Base-by-base conservation (phyloP, 2,797 vertebrate genomes). In the Tokudaia tokunoshimensis region DNA sequence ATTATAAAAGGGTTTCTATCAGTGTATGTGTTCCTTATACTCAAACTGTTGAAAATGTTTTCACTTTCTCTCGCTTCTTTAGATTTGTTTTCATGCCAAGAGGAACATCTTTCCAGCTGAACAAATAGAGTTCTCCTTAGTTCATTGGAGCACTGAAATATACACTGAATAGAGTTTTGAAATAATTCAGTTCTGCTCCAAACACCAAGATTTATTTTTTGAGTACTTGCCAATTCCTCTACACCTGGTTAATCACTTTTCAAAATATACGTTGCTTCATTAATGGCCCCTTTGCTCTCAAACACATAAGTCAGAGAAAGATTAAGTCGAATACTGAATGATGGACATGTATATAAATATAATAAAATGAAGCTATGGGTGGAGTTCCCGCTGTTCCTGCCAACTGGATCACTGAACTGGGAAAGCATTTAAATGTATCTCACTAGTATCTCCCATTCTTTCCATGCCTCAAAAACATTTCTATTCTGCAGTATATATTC, bases 381-480 rank as follows among this genome's bases (percentile, higher is more conserved):
- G 81, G 79, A 87, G 44, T 78, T 91, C 50, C 91, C 70, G 91
- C 91, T 91, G 94, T 63, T 96, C 34, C 80, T 86, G 31, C 29
- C 86, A 7, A 85, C 41, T 17, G 91, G 80, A 94, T 92, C 93
- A 76, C 67, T 79, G 22, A 63, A 50, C 55, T 95, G 55, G 75
- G 47, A 50, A 95, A 61, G 86, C 75, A 15, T 22, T 97, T 94
- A 93, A 92, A 82, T 96, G 20, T 92, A 74, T 95, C 72, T 61
- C 91, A 82, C 44, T n/a, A 63, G 11, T 92, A 90, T 83, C 82
- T 97, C 85, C 95, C 50, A 65, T 96, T 87, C 90, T 96, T 4
- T 15, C 95, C 98, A 91, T 94, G 9, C 20, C 87, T 97, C 59
- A 50, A 97, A 93, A 97, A 80, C 15, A 13, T 75, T 98, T 97